A percentile compares a stretch with the other conserved stretches of the same genome.
phyloP scores from a whole-genome alignment of 64 coral and sea anemone species.

The Pocillopora verrucosa region DNA sequence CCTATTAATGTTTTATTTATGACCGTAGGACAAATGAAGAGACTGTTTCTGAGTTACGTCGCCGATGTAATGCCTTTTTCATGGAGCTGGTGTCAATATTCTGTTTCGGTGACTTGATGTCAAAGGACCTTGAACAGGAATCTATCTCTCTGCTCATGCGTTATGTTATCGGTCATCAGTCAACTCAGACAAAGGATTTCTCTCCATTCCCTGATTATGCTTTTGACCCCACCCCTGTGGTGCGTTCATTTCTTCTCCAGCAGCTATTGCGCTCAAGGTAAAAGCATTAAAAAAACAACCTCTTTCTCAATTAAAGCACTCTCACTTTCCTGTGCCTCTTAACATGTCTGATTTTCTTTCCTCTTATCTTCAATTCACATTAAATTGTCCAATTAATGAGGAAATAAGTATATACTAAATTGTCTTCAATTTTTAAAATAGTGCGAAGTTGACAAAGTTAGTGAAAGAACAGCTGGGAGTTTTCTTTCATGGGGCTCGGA shows the following conservation, averaged over 20 bases:
- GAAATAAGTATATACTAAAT: no score
- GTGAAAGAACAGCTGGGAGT: conserved; percentile 52
- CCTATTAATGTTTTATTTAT: background rate
- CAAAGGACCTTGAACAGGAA: conserved; percentile 33
- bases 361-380: no score
- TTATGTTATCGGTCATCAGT: conserved; percentile 36
- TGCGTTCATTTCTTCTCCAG: conserved; percentile 72
- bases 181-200: conserved; percentile 61
- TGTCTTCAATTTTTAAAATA: no score
- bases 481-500: conserved; percentile 54
- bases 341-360: no score
- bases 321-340: no score
- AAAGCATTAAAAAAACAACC: background rate
- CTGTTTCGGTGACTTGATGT: conserved; percentile 70
- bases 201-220: conserved; percentile 73
- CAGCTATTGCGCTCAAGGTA: conserved; percentile 67
- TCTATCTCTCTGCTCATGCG: conserved; percentile 37
- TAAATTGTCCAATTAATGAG: no score
- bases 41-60: conserved; percentile 6
- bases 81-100: conserved; percentile 84
- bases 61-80: conserved; percentile 71
- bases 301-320: no score
- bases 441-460: background rate
- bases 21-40: background rate
- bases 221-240: conserved; percentile 71